Evolutionary conservation across 1,140 invertebrate species (phyloP).

Genomic region (Druon quercuslanigerum): DNA sequence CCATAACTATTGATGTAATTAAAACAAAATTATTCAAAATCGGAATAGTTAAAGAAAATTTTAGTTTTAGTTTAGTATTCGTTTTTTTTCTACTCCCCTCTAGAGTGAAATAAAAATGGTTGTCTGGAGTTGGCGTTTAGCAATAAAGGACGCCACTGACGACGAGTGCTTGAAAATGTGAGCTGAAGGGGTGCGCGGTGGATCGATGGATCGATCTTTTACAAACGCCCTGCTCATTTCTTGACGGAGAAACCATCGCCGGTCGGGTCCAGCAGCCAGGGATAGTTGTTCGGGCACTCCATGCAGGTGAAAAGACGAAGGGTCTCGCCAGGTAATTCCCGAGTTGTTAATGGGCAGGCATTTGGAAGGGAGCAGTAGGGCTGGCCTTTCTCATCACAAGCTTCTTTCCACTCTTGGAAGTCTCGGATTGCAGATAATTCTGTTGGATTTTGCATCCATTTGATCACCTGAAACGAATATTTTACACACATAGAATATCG

Average conservation of each 20-base stretch:
- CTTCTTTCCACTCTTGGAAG: constrained; percentile 96
- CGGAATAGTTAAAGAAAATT: background rate
- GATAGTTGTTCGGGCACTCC: constrained; percentile 97
- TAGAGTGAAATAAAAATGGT: background rate
- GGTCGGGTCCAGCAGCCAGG: constrained; percentile 95
- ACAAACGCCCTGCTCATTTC: constrained; percentile 70
- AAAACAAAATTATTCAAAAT: background rate
- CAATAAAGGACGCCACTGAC: constrained; percentile 9
- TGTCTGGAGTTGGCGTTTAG: background rate
- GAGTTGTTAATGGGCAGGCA: constrained; percentile 90
- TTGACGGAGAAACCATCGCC: constrained; percentile 93
- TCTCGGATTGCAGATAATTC: constrained; percentile 90
- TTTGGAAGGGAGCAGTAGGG: constrained; percentile 94
- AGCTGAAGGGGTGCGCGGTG: background rate
- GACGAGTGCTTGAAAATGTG: constrained; percentile 7
- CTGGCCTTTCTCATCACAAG: constrained; percentile 95
- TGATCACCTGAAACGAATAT: constrained; percentile 83
- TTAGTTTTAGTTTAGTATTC: too few relatives aligned
- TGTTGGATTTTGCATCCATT: constrained; percentile 98
- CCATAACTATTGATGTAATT: background rate
- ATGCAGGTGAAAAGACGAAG: constrained; percentile 95
- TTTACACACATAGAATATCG: background rate
- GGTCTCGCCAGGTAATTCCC: constrained; percentile 94
- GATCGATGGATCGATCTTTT: constrained; percentile 31
- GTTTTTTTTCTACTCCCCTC: background rate